Conservation (phyloP, 2,888 invertebrate genomes). For the Melitaea athalia region DNA sequence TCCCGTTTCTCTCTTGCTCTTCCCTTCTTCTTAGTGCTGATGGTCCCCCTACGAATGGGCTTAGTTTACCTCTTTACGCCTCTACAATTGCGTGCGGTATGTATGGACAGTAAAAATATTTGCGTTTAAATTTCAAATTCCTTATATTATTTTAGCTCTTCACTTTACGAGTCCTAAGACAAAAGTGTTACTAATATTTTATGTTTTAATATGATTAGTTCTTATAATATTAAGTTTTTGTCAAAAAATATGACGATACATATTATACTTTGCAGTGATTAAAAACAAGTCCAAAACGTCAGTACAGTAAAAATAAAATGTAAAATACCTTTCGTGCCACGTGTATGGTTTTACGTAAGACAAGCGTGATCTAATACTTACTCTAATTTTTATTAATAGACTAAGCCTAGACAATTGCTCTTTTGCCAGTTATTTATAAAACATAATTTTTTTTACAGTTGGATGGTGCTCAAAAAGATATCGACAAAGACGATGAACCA, state of each 20-base stretch:
- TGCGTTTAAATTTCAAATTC: too few relatives aligned
- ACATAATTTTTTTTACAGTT: conserved; percentile 78
- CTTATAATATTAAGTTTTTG: too few relatives aligned
- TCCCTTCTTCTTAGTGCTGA: conserved; percentile 95
- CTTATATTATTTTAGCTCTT: too few relatives aligned
- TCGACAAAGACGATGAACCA: conserved; percentile 92
- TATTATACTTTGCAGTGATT: too few relatives aligned
- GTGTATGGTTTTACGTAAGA: neutral
- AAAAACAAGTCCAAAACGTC: neutral
- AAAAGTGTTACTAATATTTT: too few relatives aligned
- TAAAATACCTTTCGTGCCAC: neutral
- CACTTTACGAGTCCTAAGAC: too few relatives aligned
- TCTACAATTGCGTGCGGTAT: conserved; percentile 91
- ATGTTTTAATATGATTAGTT: too few relatives aligned
- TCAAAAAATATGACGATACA: too few relatives aligned
- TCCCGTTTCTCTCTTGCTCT: conserved; percentile 94
- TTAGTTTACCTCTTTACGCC: conserved; percentile 89
- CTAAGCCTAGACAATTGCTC: conserved; percentile 24
- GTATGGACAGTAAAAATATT: neutral
- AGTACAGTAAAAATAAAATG: neutral
- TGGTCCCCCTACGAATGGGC: conserved; percentile 93
- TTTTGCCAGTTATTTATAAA: conserved; percentile 28
- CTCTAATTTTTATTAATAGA: conserved; percentile 30
- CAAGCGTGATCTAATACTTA: conserved; percentile 23
- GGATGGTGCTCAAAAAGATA: conserved; percentile 93